Conservation (phyloP, 2,888 invertebrate genomes). For the Thera britannica region DNA sequence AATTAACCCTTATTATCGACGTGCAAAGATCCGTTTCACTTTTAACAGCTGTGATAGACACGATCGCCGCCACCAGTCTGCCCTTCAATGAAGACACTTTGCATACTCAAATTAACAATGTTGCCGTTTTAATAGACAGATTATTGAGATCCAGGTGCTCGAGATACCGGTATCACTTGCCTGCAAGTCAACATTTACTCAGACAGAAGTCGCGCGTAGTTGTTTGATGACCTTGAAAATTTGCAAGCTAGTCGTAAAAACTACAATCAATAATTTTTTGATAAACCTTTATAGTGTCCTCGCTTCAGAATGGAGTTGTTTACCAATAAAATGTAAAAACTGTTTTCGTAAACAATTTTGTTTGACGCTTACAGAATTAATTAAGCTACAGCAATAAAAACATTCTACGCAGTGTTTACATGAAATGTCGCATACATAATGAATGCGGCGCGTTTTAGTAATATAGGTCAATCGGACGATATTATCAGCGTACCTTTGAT, state of each 20-base stretch:
- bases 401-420: slow-evolving; percentile 36
- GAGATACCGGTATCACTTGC: neutral
- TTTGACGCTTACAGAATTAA: slow-evolving; percentile 17
- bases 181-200: neutral
- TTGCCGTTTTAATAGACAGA: slow-evolving; percentile 25
- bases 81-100: slow-evolving; percentile 27
- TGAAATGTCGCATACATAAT: slow-evolving; percentile 35
- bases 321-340: slow-evolving; percentile 7
- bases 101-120: slow-evolving; percentile 29
- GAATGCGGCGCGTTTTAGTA: slow-evolving; percentile 32
- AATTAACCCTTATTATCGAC: slow-evolving; percentile 22
- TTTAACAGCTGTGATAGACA: neutral
- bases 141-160: slow-evolving; percentile 11
- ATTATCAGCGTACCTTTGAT: slow-evolving; percentile 65
- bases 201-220: neutral
- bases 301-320: slow-evolving; percentile 10
- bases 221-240: slow-evolving; percentile 6
- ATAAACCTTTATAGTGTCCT: slow-evolving; percentile 15
- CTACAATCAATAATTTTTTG: neutral
- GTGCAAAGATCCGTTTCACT: slow-evolving; percentile 18
- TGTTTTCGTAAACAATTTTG: neutral
- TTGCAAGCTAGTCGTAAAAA: slow-evolving; percentile 10
- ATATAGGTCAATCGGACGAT: slow-evolving; percentile 54
- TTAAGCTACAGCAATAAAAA: slow-evolving; percentile 31
- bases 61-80: slow-evolving; percentile 28